A percentile compares a stretch with the other conserved stretches of the same genome.
phyloP scores from a whole-genome alignment of 2,797 vertebrate genomes.

The Lagocephalus sceleratus region DNA sequence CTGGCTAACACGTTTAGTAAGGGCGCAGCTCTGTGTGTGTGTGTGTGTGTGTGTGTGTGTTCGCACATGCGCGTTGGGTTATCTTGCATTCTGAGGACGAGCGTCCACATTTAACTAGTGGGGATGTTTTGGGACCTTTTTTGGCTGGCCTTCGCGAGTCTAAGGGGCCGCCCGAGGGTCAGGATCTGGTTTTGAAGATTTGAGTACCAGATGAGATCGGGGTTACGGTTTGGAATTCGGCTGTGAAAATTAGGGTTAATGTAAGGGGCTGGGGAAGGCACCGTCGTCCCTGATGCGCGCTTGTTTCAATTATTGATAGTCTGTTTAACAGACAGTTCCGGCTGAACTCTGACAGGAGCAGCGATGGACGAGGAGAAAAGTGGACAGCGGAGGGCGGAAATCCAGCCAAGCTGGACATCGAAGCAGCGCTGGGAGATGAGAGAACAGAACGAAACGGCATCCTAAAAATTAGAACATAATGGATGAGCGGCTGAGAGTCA shows the following conservation, averaged over 20 bases:
- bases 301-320: no score
- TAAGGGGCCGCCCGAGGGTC: no score
- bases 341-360: not conserved
- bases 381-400: slow-evolving; percentile 21
- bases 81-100: slow-evolving; percentile 9
- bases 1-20: not conserved
- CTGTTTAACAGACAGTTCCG: no score
- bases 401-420: slow-evolving; percentile 39
- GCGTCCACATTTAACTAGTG: no score
- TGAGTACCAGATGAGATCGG: no score
- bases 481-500: slow-evolving; percentile 16
- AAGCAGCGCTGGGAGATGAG: slow-evolving; percentile 7
- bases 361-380: slow-evolving; percentile 1
- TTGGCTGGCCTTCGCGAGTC: no score
- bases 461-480: slow-evolving; percentile 16
- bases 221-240: no score
- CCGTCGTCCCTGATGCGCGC: no score
- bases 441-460: slow-evolving; percentile 14
- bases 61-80: slow-evolving; percentile 10
- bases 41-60: slow-evolving; percentile 3
- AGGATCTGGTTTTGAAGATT: no score
- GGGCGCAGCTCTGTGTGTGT: slow-evolving; percentile 10
- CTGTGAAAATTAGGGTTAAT: no score
- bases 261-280: no score
- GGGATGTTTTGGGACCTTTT: no score